Evolutionary conservation across 2,797 vertebrate species (phyloP).

Genomic region (Halcyon smyrnensis): DNA sequence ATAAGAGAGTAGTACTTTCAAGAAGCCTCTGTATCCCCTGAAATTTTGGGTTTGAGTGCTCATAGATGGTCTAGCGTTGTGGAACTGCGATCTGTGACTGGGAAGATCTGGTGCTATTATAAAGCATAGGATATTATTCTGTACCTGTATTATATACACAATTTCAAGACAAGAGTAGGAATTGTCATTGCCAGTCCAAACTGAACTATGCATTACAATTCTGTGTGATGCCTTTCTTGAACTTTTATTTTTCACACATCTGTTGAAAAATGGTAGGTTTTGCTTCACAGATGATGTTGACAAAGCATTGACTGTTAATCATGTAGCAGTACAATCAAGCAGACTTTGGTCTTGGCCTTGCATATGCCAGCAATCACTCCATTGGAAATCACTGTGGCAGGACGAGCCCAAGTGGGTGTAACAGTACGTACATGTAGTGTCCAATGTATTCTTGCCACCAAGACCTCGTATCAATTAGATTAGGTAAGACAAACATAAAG

Average conservation of each 20-base stretch:
- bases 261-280: neutral
- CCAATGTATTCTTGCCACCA: accelerated
- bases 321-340: neutral
- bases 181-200: neutral
- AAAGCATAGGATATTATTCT: neutral
- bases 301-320: neutral
- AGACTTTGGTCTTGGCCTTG: neutral
- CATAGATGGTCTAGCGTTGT: neutral
- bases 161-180: neutral
- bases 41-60: neutral
- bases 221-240: neutral
- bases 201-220: neutral
- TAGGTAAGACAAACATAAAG: neutral
- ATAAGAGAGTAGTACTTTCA: neutral
- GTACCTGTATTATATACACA: neutral
- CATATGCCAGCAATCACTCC: accelerated
- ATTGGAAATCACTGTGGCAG: neutral
- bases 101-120: neutral
- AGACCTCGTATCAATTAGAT: neutral
- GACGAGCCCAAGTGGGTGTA: neutral
- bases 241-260: neutral
- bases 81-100: neutral
- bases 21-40: neutral
- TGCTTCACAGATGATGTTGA: neutral
- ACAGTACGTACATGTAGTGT: accelerated